Evolutionary conservation across 2,797 vertebrate genomes (phyloP).

Genomic region (Cuculus canorus): DNA sequence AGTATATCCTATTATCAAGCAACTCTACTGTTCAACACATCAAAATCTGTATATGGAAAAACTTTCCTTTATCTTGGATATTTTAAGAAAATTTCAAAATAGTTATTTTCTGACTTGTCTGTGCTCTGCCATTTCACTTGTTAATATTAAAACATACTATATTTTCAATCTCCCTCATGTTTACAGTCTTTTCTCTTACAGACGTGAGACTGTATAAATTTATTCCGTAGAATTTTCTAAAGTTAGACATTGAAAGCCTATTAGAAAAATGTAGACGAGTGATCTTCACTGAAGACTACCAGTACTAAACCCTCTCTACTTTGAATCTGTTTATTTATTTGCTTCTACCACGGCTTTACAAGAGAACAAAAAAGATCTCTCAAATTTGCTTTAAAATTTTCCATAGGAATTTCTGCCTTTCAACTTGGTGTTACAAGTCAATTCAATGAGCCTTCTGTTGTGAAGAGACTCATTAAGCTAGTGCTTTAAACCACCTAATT

Average conservation of each 20-base stretch:
- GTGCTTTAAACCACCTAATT: neutral
- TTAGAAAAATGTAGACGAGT: neutral
- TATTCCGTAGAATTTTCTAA: neutral
- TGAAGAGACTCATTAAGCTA: neutral
- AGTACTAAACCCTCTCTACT: neutral
- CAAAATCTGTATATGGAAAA: neutral
- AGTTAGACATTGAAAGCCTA: neutral
- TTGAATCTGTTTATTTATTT: neutral
- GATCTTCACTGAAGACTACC: neutral
- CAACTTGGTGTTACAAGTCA: neutral
- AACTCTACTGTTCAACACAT: neutral
- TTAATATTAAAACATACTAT: neutral
- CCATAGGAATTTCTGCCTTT: neutral
- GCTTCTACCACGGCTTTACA: neutral
- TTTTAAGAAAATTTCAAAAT: neutral
- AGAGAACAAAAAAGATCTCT: neutral
- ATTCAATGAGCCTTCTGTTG: neutral
- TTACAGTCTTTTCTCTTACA: neutral
- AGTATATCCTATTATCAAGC: neutral
- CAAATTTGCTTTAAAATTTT: neutral
- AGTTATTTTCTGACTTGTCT: neutral
- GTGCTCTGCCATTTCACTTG: neutral
- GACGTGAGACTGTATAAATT: neutral
- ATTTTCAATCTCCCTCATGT: neutral
- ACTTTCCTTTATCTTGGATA: neutral